Percentiles rank a stretch among this genome's conserved stretches.
Evolutionary conservation across 1,140 invertebrate species (phyloP).

Genomic region (Globodera rostochiensis): DNA sequence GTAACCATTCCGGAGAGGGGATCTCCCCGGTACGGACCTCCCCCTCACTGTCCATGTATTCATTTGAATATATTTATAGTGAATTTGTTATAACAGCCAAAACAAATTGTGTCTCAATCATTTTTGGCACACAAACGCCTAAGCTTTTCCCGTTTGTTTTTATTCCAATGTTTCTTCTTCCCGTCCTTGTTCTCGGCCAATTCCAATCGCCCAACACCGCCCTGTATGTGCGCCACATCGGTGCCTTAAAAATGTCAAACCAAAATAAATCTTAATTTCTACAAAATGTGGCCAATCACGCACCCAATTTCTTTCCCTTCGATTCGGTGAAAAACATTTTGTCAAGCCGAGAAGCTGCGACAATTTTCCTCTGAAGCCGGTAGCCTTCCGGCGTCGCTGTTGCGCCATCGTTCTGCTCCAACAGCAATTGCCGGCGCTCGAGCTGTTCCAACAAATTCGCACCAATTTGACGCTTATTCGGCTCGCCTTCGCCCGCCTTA

Average conservation of each 20-base stretch:
- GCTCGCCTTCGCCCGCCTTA: not conserved
- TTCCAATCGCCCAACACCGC: not conserved
- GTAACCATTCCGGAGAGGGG: too few species aligned
- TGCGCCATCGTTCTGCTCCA: not conserved
- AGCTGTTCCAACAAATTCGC: conserved; percentile 20
- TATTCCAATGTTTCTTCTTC: conserved; percentile 34
- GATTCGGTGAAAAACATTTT: conserved; percentile 14
- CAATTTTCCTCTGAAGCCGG: not conserved
- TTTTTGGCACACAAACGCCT: conserved; percentile 31
- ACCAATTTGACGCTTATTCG: not conserved
- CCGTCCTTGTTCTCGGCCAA: not conserved
- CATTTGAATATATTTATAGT: too few species aligned
- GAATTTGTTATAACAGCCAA: conserved; percentile 13
- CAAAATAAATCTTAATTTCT: not conserved
- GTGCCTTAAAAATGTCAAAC: not conserved
- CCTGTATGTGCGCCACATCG: not conserved
- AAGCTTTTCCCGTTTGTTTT: conserved; percentile 43
- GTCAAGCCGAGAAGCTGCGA: not conserved
- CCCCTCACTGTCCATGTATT: too few species aligned
- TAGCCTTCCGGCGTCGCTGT: not conserved
- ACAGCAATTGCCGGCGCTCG: not conserved
- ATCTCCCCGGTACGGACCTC: too few species aligned
- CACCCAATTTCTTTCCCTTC: conserved; percentile 12
- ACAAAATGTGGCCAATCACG: not conserved
- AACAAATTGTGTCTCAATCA: conserved; percentile 20